Percentiles rank a stretch among this genome's conserved stretches.
These are phyloP conservation scores for Telmatherina bonti DNA, from an alignment of 2,797 vertebrate species.

Conservation along the genomic window DNA sequence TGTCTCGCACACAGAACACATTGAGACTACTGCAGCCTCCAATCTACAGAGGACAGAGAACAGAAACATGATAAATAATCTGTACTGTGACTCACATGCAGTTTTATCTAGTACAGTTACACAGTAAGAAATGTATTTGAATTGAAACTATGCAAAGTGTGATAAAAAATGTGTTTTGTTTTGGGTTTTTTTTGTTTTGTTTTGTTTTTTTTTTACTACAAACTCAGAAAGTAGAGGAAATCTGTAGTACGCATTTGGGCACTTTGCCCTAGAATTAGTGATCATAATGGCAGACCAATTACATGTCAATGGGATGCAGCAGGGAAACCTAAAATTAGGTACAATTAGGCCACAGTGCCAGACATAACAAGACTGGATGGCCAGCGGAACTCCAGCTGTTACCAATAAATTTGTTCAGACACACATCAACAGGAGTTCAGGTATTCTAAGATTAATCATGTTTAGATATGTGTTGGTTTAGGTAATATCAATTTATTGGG, in stretches of 20 bases:
- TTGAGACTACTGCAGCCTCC: slow-evolving; percentile 95
- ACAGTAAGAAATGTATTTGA: background rate
- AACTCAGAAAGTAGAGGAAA: slow-evolving; percentile 19
- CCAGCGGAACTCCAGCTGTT: slow-evolving; percentile 48
- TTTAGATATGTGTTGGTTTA: slow-evolving; percentile 42
- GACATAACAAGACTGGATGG: slow-evolving; percentile 52
- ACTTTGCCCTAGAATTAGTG: slow-evolving; percentile 43
- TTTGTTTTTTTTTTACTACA: background rate
- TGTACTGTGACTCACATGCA: too few species aligned
- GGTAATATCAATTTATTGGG: background rate
- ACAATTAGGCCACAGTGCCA: slow-evolving; percentile 64
- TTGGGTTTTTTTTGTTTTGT: background rate
- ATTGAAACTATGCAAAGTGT: background rate
- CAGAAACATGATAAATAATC: slow-evolving; percentile 35
- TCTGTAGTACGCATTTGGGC: slow-evolving; percentile 23
- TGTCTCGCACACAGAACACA: slow-evolving; percentile 95
- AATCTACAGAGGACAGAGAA: slow-evolving; percentile 82
- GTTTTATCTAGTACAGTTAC: background rate
- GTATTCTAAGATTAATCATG: slow-evolving; percentile 23
- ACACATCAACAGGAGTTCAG: slow-evolving; percentile 25
- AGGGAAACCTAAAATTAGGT: slow-evolving; percentile 70
- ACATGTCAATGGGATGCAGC: slow-evolving; percentile 51
- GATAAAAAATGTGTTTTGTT: background rate
- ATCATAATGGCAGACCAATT: slow-evolving; percentile 43
- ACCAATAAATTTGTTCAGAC: slow-evolving; percentile 56